phyloP scores from a whole-genome alignment of 2,797 vertebrate genomes.

The Dermochelys coriacea region DNA sequence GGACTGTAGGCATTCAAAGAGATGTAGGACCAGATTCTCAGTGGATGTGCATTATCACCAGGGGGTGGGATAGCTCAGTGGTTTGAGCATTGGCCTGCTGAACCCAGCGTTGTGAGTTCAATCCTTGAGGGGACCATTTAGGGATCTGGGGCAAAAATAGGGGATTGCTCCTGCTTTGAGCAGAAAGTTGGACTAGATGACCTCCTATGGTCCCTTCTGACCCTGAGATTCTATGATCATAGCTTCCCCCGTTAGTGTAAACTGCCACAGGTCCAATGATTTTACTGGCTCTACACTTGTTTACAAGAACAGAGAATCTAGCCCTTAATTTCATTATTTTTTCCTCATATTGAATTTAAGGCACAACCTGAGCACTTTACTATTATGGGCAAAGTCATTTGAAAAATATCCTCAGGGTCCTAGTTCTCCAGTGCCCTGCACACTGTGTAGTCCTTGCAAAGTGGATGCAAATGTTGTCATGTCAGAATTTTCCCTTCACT shows the following conservation, averaged over 20 bases:
- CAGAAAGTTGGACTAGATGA: too few relatives aligned
- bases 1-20: neutral
- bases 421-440: neutral
- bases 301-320: slow-evolving; percentile 37
- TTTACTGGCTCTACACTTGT: neutral
- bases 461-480: neutral
- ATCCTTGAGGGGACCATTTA: too few relatives aligned
- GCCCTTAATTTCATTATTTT: neutral
- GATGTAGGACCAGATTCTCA: neutral
- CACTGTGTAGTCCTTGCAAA: neutral
- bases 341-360: neutral
- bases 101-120: too few relatives aligned
- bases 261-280: neutral
- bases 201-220: too few relatives aligned
- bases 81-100: too few relatives aligned
- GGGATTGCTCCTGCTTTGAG: too few relatives aligned
- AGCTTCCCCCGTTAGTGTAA: neutral
- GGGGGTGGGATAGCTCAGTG: too few relatives aligned
- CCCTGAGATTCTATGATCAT: neutral
- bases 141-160: too few relatives aligned
- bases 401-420: neutral
- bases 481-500: neutral
- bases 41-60: neutral
- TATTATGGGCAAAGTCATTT: neutral
- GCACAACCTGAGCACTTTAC: neutral